A percentile compares a stretch with the other conserved stretches of the same genome.
Conservation (phyloP, 2,797 vertebrate species). For the Streptopelia turtur region DNA sequence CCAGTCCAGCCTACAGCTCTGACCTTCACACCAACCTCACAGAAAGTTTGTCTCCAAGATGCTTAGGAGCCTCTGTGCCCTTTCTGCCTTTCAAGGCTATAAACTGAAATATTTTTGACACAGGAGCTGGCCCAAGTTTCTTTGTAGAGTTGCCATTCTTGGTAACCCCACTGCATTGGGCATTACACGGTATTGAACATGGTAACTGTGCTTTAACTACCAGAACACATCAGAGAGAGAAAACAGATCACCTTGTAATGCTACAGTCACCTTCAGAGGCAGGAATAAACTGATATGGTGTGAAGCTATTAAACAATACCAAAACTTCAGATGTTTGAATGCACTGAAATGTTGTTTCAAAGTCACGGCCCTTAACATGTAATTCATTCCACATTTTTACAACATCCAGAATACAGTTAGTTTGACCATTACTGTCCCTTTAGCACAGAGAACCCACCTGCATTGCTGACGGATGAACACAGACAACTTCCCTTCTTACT, state of each 20-base stretch:
- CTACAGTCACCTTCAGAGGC: neutral
- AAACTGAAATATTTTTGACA: neutral
- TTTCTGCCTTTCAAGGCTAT: neutral
- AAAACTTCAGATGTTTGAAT: neutral
- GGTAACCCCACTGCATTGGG: neutral
- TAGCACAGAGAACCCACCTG: neutral
- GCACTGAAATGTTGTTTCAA: neutral
- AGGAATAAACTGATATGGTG: neutral
- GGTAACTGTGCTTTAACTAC: neutral
- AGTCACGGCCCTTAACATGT: neutral
- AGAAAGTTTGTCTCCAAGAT: neutral
- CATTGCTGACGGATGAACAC: neutral
- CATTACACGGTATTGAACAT: rapidly evolving
- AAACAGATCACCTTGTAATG: neutral
- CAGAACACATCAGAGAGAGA: neutral
- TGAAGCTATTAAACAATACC: neutral
- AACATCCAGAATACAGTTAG: neutral
- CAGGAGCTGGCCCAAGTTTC: neutral
- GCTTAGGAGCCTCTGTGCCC: neutral
- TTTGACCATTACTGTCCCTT: neutral
- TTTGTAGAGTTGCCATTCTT: neutral
- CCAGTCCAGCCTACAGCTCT: neutral
- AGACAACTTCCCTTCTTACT: rapidly evolving
- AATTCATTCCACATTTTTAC: neutral
- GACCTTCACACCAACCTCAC: neutral